Evolutionary conservation across 1,140 invertebrate species (phyloP).

Genomic region (Caenorhabditis latens): DNA sequence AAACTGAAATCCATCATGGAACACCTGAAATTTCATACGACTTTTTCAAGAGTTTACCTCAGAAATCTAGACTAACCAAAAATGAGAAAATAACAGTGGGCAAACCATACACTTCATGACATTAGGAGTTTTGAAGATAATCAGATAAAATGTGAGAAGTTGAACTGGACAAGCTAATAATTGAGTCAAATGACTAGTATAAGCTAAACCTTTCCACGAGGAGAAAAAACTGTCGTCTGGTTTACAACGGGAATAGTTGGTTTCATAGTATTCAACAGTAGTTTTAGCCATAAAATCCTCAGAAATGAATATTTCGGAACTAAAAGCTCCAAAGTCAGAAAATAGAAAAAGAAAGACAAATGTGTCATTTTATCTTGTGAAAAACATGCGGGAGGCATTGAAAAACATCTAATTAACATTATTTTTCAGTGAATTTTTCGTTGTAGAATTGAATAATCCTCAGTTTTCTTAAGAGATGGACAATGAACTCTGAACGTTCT

Average conservation of each 20-base stretch:
- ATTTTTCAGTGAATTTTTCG: too few relatives aligned
- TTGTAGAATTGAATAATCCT: too few relatives aligned
- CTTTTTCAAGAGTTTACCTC: too few relatives aligned
- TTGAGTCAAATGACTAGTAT: not conserved
- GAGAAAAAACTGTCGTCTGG: not conserved
- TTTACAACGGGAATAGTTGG: not conserved
- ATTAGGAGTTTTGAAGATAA: not conserved
- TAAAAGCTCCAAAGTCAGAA: too few relatives aligned
- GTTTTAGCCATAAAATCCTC: not conserved
- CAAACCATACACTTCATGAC: not conserved
- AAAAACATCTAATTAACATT: too few relatives aligned
- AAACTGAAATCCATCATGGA: not conserved
- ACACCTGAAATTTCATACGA: too few relatives aligned
- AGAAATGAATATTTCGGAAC: too few relatives aligned
- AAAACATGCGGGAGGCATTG: too few relatives aligned
- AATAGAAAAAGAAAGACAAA: too few relatives aligned
- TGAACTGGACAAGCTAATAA: not conserved
- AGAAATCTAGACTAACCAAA: not conserved
- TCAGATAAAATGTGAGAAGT: not conserved
- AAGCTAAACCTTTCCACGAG: not conserved
- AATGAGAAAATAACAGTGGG: not conserved
- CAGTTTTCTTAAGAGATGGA: too few relatives aligned
- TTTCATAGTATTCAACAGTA: not conserved
- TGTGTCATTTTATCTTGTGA: too few relatives aligned
- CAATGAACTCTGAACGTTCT: too few relatives aligned